A percentile compares a stretch with the other conserved stretches of the same genome.
Conservation (phyloP, 1,140 invertebrate species). For the Trissolcus basalis region DNA sequence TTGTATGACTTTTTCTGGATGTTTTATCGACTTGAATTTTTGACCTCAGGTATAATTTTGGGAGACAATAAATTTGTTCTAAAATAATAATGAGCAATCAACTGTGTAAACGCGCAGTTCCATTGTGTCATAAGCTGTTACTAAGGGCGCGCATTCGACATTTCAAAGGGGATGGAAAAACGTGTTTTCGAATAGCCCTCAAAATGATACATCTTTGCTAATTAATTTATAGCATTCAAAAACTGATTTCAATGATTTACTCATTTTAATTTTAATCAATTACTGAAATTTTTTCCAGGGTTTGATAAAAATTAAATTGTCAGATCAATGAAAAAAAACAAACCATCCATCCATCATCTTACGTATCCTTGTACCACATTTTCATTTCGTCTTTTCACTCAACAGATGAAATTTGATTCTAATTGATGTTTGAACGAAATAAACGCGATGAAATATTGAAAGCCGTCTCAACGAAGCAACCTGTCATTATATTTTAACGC, state of each 20-base stretch:
- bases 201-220: too few relatives aligned
- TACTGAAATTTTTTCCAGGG: too few relatives aligned
- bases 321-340: too few relatives aligned
- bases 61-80: not conserved
- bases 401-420: too few relatives aligned
- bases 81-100: slow-evolving; percentile 10
- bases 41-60: too few relatives aligned
- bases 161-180: slow-evolving; percentile 8
- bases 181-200: too few relatives aligned
- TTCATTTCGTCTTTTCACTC: not conserved
- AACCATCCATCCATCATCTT: not conserved
- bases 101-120: slow-evolving; percentile 11
- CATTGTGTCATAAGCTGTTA: slow-evolving; percentile 29
- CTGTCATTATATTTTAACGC: slow-evolving; percentile 21
- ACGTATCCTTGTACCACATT: not conserved
- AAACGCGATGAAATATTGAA: slow-evolving; percentile 2
- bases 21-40: too few relatives aligned
- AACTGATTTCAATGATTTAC: too few relatives aligned
- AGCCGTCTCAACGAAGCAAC: slow-evolving; percentile 14
- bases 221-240: too few relatives aligned
- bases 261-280: too few relatives aligned
- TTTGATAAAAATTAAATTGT: too few relatives aligned
- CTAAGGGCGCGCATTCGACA: slow-evolving; percentile 18
- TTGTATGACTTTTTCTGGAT: too few relatives aligned
- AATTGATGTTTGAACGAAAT: not conserved